These are phyloP conservation scores for Trichogramma evanescens DNA, from an alignment of 2,888 invertebrate genomes.

Conservation along the genomic window DNA sequence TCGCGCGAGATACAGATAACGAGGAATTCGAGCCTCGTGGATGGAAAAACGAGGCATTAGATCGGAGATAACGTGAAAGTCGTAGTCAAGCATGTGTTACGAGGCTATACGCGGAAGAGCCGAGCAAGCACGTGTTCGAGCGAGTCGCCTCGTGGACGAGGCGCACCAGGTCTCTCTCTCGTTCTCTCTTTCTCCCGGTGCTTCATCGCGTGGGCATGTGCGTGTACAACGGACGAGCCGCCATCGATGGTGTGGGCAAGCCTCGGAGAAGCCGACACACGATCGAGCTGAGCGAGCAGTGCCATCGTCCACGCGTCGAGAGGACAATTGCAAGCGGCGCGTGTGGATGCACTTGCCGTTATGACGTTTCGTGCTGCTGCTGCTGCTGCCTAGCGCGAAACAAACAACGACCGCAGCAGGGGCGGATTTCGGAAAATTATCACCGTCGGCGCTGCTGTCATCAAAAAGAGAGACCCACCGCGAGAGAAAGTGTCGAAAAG, in stretches of 20 bases:
- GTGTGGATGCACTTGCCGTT: constrained; percentile 44
- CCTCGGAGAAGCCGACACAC: constrained; percentile 25
- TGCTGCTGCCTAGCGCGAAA: too few species aligned
- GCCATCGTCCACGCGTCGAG: constrained; percentile 39
- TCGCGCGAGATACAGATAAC: too few species aligned
- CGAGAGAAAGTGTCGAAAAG: constrained; percentile 15
- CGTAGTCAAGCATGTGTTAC: too few species aligned
- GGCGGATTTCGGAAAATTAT: constrained; percentile 61
- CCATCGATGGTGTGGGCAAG: constrained; percentile 24
- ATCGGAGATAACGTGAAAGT: too few species aligned
- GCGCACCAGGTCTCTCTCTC: too few species aligned
- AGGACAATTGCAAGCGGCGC: constrained; percentile 42
- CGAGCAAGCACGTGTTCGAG: too few species aligned
- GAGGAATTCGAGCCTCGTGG: too few species aligned
- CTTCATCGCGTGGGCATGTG: not conserved
- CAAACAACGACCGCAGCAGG: constrained; percentile 21
- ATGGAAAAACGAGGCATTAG: too few species aligned
- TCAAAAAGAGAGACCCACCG: constrained; percentile 52
- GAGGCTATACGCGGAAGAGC: too few species aligned
- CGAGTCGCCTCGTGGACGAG: too few species aligned
- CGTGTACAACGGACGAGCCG: constrained; percentile 12
- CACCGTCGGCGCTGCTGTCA: constrained; percentile 61
- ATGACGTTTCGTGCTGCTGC: too few species aligned
- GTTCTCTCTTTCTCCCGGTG: too few species aligned
- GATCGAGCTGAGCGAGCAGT: constrained; percentile 36